Percentiles rank a stretch among this genome's conserved stretches.
These are phyloP conservation scores for Holcopasites calliopsidis DNA, from an alignment of 1,140 invertebrate species.

Conservation along the genomic window DNA sequence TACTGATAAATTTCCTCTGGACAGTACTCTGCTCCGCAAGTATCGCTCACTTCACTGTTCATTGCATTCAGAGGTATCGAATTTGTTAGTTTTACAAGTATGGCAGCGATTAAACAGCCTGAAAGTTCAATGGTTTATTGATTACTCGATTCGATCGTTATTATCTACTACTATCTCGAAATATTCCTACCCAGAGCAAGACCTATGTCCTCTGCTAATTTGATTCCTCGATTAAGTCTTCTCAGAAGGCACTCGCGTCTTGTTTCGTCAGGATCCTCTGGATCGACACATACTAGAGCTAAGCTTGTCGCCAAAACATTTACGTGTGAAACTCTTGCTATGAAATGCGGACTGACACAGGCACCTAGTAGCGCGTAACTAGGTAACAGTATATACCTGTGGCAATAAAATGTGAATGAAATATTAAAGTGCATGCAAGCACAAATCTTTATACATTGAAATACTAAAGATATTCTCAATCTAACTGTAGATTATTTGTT, in stretches of 20 bases:
- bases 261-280: slow-evolving; percentile 79
- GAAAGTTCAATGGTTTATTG: not conserved
- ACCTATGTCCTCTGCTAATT: slow-evolving; percentile 73
- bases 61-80: slow-evolving; percentile 31
- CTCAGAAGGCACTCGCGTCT: slow-evolving; percentile 72
- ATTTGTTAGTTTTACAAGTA: slow-evolving; percentile 70
- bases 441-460: not conserved
- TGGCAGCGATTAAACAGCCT: slow-evolving; percentile 71
- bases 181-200: slow-evolving; percentile 68
- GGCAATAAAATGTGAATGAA: not conserved
- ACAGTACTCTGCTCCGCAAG: slow-evolving; percentile 72
- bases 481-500: too few relatives aligned
- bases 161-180: not conserved
- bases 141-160: too few relatives aligned
- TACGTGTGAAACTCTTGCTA: slow-evolving; percentile 81
- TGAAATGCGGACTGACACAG: slow-evolving; percentile 79
- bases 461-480: not conserved
- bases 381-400: slow-evolving; percentile 81
- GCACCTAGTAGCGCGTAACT: slow-evolving; percentile 83
- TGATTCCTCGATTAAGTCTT: slow-evolving; percentile 71
- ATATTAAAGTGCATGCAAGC: not conserved
- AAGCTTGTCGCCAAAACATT: slow-evolving; percentile 82
- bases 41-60: slow-evolving; percentile 63
- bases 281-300: slow-evolving; percentile 80
- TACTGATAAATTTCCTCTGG: slow-evolving; percentile 68